Conservation (phyloP, 1,140 invertebrate genomes). For the Acromyrmex heyeri region DNA sequence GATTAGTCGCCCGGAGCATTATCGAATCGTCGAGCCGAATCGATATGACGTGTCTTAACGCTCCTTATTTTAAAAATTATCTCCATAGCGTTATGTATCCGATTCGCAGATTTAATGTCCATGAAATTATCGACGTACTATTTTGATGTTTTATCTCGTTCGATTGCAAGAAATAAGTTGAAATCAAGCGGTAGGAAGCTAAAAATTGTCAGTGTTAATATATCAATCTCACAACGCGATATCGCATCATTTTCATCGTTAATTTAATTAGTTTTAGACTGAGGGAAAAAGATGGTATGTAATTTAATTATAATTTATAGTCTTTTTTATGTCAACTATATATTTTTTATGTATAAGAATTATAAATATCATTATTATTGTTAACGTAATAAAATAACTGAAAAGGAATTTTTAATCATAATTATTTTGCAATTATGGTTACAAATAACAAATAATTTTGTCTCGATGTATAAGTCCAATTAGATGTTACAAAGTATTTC, state of each 20-base stretch:
- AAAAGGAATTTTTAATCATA: too few relatives aligned
- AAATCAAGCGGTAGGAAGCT: neutral
- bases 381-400: too few relatives aligned
- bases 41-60: constrained; percentile 31
- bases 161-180: neutral
- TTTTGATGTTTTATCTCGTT: neutral
- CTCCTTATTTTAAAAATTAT: constrained; percentile 24
- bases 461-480: too few relatives aligned
- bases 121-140: neutral
- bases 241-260: neutral
- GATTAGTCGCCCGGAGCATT: constrained; percentile 54
- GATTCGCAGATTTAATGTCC: constrained; percentile 16
- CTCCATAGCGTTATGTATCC: neutral
- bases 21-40: constrained; percentile 27
- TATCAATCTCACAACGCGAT: too few relatives aligned
- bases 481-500: too few relatives aligned
- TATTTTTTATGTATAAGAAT: too few relatives aligned
- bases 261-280: neutral
- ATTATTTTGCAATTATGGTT: too few relatives aligned
- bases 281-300: too few relatives aligned
- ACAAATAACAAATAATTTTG: too few relatives aligned
- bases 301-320: too few relatives aligned
- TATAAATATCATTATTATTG: too few relatives aligned
- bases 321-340: too few relatives aligned
- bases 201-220: neutral